Evolutionary conservation across 2,797 vertebrate species (phyloP), one percentile per base, ranked within the genome.

Genomic region (Tragelaphus eurycerus): DNA sequence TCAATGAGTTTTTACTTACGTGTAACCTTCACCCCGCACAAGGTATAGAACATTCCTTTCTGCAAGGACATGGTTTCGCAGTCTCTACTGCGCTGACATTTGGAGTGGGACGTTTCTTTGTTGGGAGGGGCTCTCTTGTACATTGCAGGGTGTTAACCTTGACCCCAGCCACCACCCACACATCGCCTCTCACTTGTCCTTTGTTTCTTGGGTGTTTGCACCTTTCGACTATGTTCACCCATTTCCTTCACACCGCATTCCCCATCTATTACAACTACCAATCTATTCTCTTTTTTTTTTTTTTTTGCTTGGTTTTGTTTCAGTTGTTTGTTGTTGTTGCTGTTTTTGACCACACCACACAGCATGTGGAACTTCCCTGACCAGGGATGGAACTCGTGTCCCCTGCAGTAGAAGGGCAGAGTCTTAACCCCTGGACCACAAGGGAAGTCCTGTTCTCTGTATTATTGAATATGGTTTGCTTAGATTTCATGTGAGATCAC

Each of bases 311-410:
- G 12, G 21, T 43, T 74, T 43, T 74, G 21, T 74, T 74, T 25
- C 67, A 43, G 3, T 74, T 43, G 34, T 6, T 38, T 71, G 64
- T 67, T 34, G n/a, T 38, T 71, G 16, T 11, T 67, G n/a, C 21
- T 67, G 17, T 67, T 67, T 21, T 38, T 43, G 34, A 43, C n/a
- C 67, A 71, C 11, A 38, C 34, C 19, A 38, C 19, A 71, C 67
- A 74, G 67, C 34, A 43, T 6, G 67, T 13, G 34, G 21, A 38
- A 74, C 67, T 74, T 43, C 6, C 67, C 67, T 3, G 1, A 74
- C 11, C 11, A 43, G 34, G 38, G 34, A 4, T 1, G 23, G 21
- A 74, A 74, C 34, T 38, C 6, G 0, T 25, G 21, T 25, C 11
- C 21, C 34, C 11, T 74, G 67, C 34, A 43, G 67, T 74, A 21